Conservation (phyloP, 2,797 vertebrate genomes). For the Distichodus sexfasciatus region DNA sequence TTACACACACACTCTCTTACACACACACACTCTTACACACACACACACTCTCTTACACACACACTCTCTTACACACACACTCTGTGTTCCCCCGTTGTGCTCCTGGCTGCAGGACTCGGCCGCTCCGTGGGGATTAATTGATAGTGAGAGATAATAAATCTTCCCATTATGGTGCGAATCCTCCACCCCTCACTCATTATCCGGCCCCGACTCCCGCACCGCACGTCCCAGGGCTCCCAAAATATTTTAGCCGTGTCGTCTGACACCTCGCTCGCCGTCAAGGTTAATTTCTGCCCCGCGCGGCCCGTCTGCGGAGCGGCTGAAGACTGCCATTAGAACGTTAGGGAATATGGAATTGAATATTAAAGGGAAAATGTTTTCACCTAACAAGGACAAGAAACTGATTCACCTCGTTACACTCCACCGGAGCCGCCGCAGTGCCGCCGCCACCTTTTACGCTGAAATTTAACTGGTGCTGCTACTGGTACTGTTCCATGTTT, state of each 20-base stretch:
- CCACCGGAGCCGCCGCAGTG: too few relatives aligned
- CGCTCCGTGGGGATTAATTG: conserved; percentile 75
- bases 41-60: background rate
- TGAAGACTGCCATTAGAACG: conserved; percentile 27
- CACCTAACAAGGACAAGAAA: too few relatives aligned
- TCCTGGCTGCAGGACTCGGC: conserved; percentile 58
- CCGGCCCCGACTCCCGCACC: conserved; percentile 59
- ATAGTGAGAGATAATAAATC: conserved; percentile 79
- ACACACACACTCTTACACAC: conserved; percentile 16
- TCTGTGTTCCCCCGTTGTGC: conserved; percentile 2
- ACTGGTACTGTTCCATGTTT: too few relatives aligned
- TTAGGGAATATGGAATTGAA: conserved; percentile 10
- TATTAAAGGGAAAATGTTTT: too few relatives aligned
- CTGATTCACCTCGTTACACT: too few relatives aligned
- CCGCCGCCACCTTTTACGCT: too few relatives aligned
- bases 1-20: background rate
- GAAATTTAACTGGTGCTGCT: too few relatives aligned
- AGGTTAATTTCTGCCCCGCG: conserved; percentile 67
- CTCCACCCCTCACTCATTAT: conserved; percentile 71
- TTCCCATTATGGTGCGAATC: conserved; percentile 70
- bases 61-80: conserved; percentile 1
- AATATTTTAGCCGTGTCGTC: conserved; percentile 58
- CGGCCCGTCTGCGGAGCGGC: conserved; percentile 23
- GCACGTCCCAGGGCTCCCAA: conserved; percentile 61
- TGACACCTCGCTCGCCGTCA: conserved; percentile 54